Evolutionary conservation across 2,797 vertebrate genomes (phyloP), one percentile per base, ranked within the genome.

Genomic region (Rhyacichthys aspro): DNA sequence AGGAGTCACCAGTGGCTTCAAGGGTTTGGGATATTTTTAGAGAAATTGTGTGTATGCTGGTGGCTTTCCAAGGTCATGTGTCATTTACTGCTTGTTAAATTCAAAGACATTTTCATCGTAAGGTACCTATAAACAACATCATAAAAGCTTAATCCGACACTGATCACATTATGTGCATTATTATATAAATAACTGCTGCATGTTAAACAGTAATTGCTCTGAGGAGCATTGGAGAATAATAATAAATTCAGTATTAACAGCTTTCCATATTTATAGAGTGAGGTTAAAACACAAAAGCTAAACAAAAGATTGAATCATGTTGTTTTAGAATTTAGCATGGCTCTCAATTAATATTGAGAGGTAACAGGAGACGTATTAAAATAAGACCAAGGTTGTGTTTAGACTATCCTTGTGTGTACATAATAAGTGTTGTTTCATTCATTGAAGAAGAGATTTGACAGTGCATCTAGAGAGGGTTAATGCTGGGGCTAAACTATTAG

Each of bases 121-220:
- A 63, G 48, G 42, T 41, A 56, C 56, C 56, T 56, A 11, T 50
- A 34, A 47, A 45, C 32, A 60, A 54, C 58, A 59, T 43, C 78
- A 78, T 79, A 61, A 74, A 63, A 58, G 42, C 57, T 62, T 63
- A 72, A 86, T 81, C 69, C 71, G 55, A 79, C 41, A 37, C 34
- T 81, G 79, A 84, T 86, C 52, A 69, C 36, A 79, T 82, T 64
- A 75, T 64, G 63, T 63, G 62, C 54, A 57, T 43, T 68, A 39
- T 73, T 68, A 72, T 74, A 58, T 59, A 56, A 77, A 74, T 80
- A 67, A 74, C 63, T 62, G 41, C 71, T 69, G 79, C 43, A 28
- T 38, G 55, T 70, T 60, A 66, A 63, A 59, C 16, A 55, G 42
- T 70, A 65, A 77, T 64, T 73, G 68, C 39, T 58, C 34, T 37